Evolutionary conservation across 2,113 vertebrate genomes (phyloP).

Genomic region (Talpa occidentalis): DNA sequence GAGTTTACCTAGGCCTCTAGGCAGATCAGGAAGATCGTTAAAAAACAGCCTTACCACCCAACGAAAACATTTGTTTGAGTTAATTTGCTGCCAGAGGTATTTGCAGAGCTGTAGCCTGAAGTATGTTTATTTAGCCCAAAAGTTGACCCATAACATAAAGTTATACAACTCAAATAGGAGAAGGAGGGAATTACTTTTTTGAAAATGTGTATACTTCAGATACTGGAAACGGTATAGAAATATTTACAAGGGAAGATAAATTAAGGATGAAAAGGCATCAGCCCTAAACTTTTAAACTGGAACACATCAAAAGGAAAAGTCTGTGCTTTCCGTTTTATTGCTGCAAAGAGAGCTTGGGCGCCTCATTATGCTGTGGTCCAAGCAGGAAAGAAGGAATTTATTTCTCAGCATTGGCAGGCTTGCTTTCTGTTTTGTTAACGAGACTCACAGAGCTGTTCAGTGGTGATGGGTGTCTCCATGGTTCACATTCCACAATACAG

Average conservation of each 20-base stretch:
- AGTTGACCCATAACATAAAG: conserved; percentile 68
- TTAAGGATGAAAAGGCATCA: conserved; percentile 75
- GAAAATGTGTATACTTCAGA: conserved; percentile 38
- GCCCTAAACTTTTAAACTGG: conserved; percentile 61
- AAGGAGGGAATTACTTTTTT: conserved; percentile 66
- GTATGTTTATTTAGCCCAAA: conserved; percentile 74
- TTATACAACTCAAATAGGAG: conserved; percentile 70
- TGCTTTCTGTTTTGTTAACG: conserved; percentile 69
- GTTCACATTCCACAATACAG: conserved; percentile 54
- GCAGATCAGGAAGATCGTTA: conserved; percentile 59
- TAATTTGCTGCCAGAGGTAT: conserved; percentile 73
- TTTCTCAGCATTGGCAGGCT: conserved; percentile 61
- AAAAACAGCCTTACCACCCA: conserved; percentile 66
- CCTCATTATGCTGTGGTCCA: conserved; percentile 65
- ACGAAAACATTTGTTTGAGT: conserved; percentile 74
- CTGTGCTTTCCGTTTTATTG: conserved; percentile 59
- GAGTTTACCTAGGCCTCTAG: conserved; percentile 26
- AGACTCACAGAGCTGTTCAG: conserved; percentile 55
- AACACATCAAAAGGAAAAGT: conserved; percentile 68
- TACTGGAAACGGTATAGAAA: conserved; percentile 67
- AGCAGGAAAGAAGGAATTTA: conserved; percentile 74
- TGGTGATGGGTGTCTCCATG: background rate
- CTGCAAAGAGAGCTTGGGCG: conserved; percentile 49
- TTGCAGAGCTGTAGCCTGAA: conserved; percentile 52
- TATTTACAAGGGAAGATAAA: conserved; percentile 78